Base-by-base conservation (phyloP, 1,140 invertebrate species). In the Cotesia typhae region DNA sequence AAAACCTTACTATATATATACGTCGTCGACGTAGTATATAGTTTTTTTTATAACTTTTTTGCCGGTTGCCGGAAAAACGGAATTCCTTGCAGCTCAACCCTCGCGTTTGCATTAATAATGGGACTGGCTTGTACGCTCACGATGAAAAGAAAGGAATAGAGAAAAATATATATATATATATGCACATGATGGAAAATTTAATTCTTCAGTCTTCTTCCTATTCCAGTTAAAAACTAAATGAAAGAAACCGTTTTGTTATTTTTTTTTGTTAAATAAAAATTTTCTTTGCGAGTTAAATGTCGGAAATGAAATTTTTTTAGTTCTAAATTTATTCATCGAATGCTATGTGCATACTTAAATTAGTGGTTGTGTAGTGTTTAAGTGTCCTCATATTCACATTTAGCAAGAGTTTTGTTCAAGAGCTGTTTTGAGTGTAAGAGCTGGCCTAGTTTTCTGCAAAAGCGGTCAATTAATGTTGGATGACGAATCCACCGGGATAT, bases 81-180 rank as follows among this genome's bases (percentile, higher is more conserved):
- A 55, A 70, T 59, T 71, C 38, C 69, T 51, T 41, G 51, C 59
- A n/a, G 37, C 69, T 38, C 69, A 17, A 67, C 66, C 52, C 69
- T 51, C 51, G 36, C 20, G 51, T 63, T 60, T 70, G 68, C 57
- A 70, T 70, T 70, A 70, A 57, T 70, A 70, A 70, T 70, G 53
- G 28, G 36, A 60, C 55, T 17, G 55, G 67, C 20, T 66, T 52
- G n/a, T 28, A 51, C 47, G 64, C 9, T 66, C 38, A 47, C 36
- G 12, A 51, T 47, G n/a, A 66, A 52, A 20, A 66, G 64, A 47
- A 51, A 52, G 10, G 38, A 66, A 61, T 35, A 35, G 7, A 64
- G 47, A 47, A 64, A 47, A 41, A 35, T 12, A 66, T 66, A 66
- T 66, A 47, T 66, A 64, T 36, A 28, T 59, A 6, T n/a, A 47